Conservation (phyloP, 2,888 invertebrate genomes). For the Chymomyza fuscimana region DNA sequence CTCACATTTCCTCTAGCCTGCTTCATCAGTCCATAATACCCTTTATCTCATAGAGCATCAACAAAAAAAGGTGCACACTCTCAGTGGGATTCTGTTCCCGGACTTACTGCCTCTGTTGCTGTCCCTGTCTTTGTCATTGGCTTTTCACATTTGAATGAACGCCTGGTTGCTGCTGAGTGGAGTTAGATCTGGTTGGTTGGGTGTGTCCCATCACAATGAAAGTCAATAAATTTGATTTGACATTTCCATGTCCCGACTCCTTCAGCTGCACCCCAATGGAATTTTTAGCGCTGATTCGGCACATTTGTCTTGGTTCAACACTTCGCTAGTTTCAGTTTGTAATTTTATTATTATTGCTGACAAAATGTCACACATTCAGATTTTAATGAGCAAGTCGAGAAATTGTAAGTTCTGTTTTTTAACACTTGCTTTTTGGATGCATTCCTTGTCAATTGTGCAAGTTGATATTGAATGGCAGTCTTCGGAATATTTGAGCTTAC, state of each 20-base stretch:
- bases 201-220: conserved; percentile 54
- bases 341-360: conserved; percentile 67
- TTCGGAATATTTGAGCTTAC: not conserved
- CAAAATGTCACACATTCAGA: conserved; percentile 61
- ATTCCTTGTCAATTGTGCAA: not conserved
- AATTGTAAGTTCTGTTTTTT: not conserved
- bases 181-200: conserved; percentile 32
- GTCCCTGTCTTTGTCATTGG: conserved; percentile 47
- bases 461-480: not conserved
- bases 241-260: conserved; percentile 42
- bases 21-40: no score
- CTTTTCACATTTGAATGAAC: conserved; percentile 71
- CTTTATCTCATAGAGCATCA: no score
- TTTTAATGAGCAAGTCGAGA: conserved; percentile 60
- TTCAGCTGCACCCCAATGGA: conserved; percentile 1
- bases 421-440: not conserved
- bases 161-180: conserved; percentile 42
- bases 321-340: conserved; percentile 53
- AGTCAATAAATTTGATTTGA: conserved; percentile 74
- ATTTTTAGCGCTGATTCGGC: conserved; percentile 60
- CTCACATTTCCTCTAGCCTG: not conserved
- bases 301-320: conserved; percentile 51
- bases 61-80: conserved; percentile 48
- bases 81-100: not conserved
- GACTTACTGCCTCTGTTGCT: conserved; percentile 7